Evolutionary conservation across 1,140 invertebrate species (phyloP).

Genomic region (Ooceraea biroi): DNA sequence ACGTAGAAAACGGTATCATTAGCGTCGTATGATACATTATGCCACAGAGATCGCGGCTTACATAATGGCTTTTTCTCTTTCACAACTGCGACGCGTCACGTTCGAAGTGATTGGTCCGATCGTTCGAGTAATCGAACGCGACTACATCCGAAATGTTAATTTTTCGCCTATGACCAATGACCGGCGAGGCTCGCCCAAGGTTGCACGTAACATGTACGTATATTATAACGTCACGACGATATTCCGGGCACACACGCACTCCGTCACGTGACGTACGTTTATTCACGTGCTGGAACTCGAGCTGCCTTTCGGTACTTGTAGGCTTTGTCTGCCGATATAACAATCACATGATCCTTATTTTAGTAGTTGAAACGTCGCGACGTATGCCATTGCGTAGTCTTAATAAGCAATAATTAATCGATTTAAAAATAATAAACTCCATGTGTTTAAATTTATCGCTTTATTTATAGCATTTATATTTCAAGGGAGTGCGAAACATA

Average conservation of each 20-base stretch:
- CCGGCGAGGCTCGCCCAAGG: conserved; percentile 31
- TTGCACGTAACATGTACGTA: background rate
- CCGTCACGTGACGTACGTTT: background rate
- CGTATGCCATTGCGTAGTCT: no score
- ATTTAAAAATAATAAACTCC: conserved; percentile 8
- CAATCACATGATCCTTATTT: background rate
- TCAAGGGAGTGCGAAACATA: background rate
- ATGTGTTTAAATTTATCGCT: background rate
- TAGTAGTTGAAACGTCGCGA: no score
- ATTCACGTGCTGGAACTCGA: background rate
- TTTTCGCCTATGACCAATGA: conserved; percentile 33
- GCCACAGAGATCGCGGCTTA: conserved; percentile 28
- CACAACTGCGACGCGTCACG: conserved; percentile 9
- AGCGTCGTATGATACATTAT: conserved; percentile 40
- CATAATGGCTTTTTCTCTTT: conserved; percentile 16
- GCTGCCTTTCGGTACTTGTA: background rate
- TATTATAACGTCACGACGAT: background rate
- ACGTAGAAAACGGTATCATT: conserved; percentile 38
- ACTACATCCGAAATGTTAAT: conserved; percentile 45
- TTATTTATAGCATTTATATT: background rate
- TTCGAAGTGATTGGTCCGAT: conserved; percentile 17
- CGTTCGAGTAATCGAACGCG: background rate
- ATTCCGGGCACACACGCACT: conserved; percentile 9
- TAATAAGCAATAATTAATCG: no score
- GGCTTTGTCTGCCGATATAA: background rate